phyloP scores from a whole-genome alignment of 2,797 vertebrate species.

The Podarcis lilfordi region DNA sequence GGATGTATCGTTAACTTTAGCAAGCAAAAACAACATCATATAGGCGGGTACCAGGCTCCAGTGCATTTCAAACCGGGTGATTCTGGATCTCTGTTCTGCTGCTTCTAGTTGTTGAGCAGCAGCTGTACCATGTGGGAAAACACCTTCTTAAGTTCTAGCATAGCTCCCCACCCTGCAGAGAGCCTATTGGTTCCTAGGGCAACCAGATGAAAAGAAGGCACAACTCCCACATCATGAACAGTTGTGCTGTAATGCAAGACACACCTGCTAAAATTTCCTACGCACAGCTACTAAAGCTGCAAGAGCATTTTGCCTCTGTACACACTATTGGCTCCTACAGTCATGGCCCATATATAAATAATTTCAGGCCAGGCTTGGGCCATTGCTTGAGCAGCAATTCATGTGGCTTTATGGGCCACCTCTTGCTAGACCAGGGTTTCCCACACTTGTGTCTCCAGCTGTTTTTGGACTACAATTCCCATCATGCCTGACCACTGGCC shows the following conservation, averaged over 20 bases:
- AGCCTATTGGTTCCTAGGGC: neutral
- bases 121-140: too few relatives aligned
- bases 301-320: too few relatives aligned
- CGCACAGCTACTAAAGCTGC: too few relatives aligned
- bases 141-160: neutral
- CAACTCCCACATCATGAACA: too few relatives aligned
- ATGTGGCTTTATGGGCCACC: too few relatives aligned
- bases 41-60: neutral
- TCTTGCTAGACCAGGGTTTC: too few relatives aligned
- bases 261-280: too few relatives aligned
- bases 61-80: neutral
- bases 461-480: too few relatives aligned
- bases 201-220: too few relatives aligned
- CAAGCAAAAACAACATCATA: neutral
- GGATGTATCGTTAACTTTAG: neutral
- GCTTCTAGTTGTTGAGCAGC: neutral
- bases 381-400: neutral
- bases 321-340: neutral
- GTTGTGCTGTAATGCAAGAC: too few relatives aligned
- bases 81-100: neutral
- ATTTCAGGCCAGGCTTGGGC: neutral
- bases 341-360: neutral
- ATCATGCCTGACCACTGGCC: too few relatives aligned
- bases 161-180: neutral
- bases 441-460: too few relatives aligned